phyloP scores from a whole-genome alignment of 2,888 invertebrate species.

The Drosophila basisetae region DNA sequence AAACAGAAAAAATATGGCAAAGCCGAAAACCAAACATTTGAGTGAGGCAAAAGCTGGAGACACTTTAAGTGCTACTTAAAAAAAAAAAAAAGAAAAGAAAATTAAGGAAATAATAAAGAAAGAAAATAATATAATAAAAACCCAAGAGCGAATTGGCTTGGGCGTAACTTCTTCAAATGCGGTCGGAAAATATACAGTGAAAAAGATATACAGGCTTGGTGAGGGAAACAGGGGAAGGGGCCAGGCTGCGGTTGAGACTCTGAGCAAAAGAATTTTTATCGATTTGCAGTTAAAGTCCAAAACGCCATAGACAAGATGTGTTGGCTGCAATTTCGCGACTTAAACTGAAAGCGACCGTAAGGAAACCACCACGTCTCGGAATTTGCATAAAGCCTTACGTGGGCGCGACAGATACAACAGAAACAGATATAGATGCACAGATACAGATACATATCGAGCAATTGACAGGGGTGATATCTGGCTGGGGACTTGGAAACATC shows the following conservation, averaged over 20 bases:
- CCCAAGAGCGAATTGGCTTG: slow-evolving; percentile 18
- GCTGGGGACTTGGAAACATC: slow-evolving; percentile 2
- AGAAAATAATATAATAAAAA: background rate
- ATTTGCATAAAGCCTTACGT: slow-evolving; percentile 50
- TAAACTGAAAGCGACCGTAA: slow-evolving; percentile 6
- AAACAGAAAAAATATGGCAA: background rate
- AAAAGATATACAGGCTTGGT: slow-evolving; percentile 11
- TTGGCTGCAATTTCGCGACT: slow-evolving; percentile 25
- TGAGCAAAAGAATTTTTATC: slow-evolving; percentile 40
- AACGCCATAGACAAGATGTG: background rate
- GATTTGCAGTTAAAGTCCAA: slow-evolving; percentile 65
- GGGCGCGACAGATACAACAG: slow-evolving; percentile 50
- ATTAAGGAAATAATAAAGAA: background rate
- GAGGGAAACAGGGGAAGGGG: slow-evolving; percentile 7
- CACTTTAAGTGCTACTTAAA: slow-evolving; percentile 23
- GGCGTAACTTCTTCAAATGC: slow-evolving; percentile 7
- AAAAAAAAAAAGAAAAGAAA: background rate
- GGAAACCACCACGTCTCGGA: slow-evolving; percentile 16
- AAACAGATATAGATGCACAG: slow-evolving; percentile 20
- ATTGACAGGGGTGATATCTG: slow-evolving; percentile 5
- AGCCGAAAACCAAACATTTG: slow-evolving; percentile 14
- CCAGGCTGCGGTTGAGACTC: slow-evolving; percentile 3
- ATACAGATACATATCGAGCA: background rate
- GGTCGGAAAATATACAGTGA: slow-evolving; percentile 8
- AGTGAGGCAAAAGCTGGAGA: slow-evolving; percentile 18